phyloP scores from a whole-genome alignment of 2,113 vertebrate genomes.

The Thunnus maccoyii region DNA sequence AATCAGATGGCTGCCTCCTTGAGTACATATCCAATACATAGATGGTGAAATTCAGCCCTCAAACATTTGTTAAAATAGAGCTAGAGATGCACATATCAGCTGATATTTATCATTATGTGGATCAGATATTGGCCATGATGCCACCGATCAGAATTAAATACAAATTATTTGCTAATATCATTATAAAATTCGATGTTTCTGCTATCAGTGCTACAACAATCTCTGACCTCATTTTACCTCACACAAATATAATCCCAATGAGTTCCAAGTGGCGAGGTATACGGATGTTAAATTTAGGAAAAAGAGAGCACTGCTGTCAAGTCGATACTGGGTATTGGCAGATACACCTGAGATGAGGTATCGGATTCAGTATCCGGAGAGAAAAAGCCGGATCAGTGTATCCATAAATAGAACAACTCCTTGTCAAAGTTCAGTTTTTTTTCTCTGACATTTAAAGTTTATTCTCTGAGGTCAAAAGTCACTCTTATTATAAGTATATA shows the following conservation, averaged over 20 bases:
- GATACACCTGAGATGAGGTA: too few species aligned
- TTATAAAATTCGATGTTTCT: too few species aligned
- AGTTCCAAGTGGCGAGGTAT: background rate
- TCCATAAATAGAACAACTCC: background rate
- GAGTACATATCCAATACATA: background rate
- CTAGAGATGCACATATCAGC: too few species aligned
- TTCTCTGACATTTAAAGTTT: background rate
- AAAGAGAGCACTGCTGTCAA: background rate
- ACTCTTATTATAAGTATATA: too few species aligned
- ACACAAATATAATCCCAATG: background rate
- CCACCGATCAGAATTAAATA: background rate
- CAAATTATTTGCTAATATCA: background rate
- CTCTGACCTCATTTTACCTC: background rate
- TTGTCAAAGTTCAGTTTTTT: background rate
- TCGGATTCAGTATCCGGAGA: background rate
- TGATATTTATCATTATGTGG: background rate
- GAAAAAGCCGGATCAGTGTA: background rate
- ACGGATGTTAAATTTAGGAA: background rate
- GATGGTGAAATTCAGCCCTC: background rate
- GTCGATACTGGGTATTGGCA: background rate
- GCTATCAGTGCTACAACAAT: too few species aligned
- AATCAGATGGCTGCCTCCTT: too few species aligned
- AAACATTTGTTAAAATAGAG: too few species aligned
- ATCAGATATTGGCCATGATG: too few species aligned
- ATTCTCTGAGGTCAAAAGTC: background rate